phyloP scores from a whole-genome alignment of 2,888 invertebrate species.

The Parnassius orleans region DNA sequence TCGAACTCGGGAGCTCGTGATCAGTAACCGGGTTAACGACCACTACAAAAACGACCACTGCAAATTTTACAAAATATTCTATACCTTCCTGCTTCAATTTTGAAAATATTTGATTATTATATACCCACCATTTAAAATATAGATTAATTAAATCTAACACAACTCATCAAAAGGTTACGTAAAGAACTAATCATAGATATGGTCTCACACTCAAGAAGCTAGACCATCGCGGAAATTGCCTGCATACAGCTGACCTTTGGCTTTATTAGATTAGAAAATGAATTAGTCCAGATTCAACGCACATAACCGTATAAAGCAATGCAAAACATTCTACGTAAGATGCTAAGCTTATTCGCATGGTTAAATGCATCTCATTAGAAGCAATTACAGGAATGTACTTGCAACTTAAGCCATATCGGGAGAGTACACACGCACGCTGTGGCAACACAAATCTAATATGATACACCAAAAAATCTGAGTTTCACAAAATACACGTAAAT shows the following conservation, averaged over 20 bases:
- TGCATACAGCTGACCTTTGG: constrained; percentile 16
- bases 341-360: constrained; percentile 14
- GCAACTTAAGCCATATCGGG: constrained; percentile 17
- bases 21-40: too few relatives aligned
- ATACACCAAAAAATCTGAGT: not conserved
- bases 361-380: constrained; percentile 19
- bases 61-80: too few relatives aligned
- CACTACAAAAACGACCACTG: too few relatives aligned
- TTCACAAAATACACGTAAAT: too few relatives aligned
- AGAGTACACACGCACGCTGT: constrained; percentile 6
- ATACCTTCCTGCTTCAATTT: too few relatives aligned
- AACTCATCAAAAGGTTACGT: not conserved
- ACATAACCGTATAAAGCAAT: constrained; percentile 16
- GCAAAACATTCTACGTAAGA: constrained; percentile 6
- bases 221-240: constrained; percentile 19
- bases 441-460: not conserved
- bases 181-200: constrained; percentile 16
- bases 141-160: not conserved
- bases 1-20: too few relatives aligned
- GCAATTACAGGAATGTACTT: constrained; percentile 18
- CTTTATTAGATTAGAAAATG: constrained; percentile 21
- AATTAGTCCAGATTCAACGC: constrained; percentile 20
- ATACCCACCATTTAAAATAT: too few relatives aligned
- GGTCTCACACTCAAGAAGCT: constrained; percentile 12
- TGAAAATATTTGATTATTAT: too few relatives aligned